Evolutionary conservation across 2,797 vertebrate species (phyloP), one percentile per base, ranked within the genome.

Genomic region (Sebastes diploproa): DNA sequence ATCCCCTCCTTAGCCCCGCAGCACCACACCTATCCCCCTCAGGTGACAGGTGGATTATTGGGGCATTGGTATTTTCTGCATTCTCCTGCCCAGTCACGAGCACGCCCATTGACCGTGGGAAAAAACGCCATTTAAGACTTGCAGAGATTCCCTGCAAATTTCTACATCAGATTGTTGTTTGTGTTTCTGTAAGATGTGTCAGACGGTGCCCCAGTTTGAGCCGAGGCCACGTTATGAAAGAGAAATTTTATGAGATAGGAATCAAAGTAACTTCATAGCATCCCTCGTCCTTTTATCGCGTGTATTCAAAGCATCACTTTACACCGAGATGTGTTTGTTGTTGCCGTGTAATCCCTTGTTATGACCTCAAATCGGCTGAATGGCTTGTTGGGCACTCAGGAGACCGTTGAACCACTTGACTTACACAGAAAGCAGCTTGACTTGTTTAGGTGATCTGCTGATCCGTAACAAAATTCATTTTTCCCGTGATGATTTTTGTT

Each of bases 1-100:
- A 88, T 83, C 87, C 58, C 84, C 90, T 89, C 84, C 77, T 86
- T 78, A 65, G 82, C 86, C 93, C 87, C 46, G 80, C 83, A 93
- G 92, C 91, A 72, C 93, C 93, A 94, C 94, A 90, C 94, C 94
- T 94, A 91, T 87, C 79, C 73, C 90, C 94, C 91, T 88, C 82
- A 82, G 92, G 94, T 90, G 91, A 94, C 89, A 88, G 90, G 83
- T 88, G 91, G 88, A 94, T 92, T 94, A 92, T 86, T 92, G 88
- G 88, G 82, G 64, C 86, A 72, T 75, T 87, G 86, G 89, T 89
- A 85, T 93, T 54, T 93, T 84, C 85, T 84, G 86, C 75, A 85
- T 88, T 93, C 84, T 83, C 69, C 67, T 79, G 74, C 68, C 79
- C 46, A 23, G 62, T 77, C 70, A 56, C 30, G 67, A 68, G 65